A percentile compares a stretch with the other conserved stretches of the same genome.
Evolutionary conservation across 1,140 invertebrate genomes (phyloP).

Genomic region (Acromyrmex heyeri): DNA sequence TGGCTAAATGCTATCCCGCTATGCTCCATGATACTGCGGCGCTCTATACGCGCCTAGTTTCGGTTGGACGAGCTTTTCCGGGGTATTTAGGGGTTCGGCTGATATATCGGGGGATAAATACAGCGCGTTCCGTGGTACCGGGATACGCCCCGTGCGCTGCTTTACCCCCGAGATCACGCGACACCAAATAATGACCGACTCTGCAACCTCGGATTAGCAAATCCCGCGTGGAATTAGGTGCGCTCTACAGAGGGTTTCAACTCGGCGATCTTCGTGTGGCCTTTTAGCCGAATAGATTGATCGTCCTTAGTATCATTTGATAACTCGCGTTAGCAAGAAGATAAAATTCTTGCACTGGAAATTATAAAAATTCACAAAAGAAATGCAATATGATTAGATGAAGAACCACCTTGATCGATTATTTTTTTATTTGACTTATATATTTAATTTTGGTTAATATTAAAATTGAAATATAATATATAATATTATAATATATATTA

Average conservation of each 20-base stretch:
- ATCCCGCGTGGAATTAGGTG: constrained; percentile 77
- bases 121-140: constrained; percentile 65
- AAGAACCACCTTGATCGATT: no score
- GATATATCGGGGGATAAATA: constrained; percentile 78
- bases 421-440: no score
- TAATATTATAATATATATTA: no score
- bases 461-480: no score
- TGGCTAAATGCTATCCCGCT: constrained; percentile 63
- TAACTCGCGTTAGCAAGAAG: background rate
- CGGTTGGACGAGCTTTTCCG: constrained; percentile 71
- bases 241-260: constrained; percentile 59
- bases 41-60: constrained; percentile 63
- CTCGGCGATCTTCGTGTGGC: constrained; percentile 63
- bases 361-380: no score
- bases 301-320: constrained; percentile 11
- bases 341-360: no score
- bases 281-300: constrained; percentile 65
- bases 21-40: constrained; percentile 36
- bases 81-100: constrained; percentile 71
- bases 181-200: constrained; percentile 79
- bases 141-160: constrained; percentile 66
- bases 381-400: no score
- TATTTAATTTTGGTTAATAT: no score
- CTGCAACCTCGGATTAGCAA: constrained; percentile 78
- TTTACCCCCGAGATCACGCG: constrained; percentile 73